These are phyloP conservation scores for Apocrypta bakeri DNA, from an alignment of 1,140 invertebrate genomes.

Conservation along the genomic window DNA sequence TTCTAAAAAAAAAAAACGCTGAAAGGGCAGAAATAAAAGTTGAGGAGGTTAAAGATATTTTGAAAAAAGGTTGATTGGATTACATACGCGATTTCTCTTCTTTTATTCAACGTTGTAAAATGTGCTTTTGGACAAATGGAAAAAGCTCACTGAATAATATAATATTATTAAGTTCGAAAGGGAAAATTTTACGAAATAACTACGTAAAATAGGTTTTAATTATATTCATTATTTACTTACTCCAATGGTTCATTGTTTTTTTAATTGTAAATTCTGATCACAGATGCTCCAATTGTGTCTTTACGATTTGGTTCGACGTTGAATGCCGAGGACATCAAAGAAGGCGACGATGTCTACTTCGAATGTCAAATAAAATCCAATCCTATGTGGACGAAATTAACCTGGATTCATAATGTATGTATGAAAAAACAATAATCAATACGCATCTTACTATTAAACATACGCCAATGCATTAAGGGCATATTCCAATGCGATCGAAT, in stretches of 20 bases:
- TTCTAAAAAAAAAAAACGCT: conserved; percentile 36
- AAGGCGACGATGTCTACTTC: conserved; percentile 95
- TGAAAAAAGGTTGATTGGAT: background rate
- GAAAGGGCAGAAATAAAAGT: background rate
- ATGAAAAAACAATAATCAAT: background rate
- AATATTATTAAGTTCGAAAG: too few species aligned
- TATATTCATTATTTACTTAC: too few species aligned
- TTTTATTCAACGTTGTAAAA: background rate
- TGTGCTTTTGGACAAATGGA: too few species aligned
- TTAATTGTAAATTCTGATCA: conserved; percentile 65
- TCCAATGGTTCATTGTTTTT: too few species aligned
- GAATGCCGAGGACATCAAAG: conserved; percentile 90
- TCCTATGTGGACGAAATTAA: conserved; percentile 87
- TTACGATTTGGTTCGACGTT: conserved; percentile 88
- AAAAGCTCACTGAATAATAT: too few species aligned
- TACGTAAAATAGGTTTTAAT: too few species aligned
- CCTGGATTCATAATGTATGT: conserved; percentile 92
- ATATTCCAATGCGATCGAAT: too few species aligned
- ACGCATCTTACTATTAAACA: too few species aligned
- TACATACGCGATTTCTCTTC: background rate
- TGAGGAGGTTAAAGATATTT: background rate
- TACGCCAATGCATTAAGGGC: too few species aligned
- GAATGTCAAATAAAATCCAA: conserved; percentile 91
- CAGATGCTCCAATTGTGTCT: conserved; percentile 90
- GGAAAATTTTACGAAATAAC: too few species aligned